Evolutionary conservation across 35 echinoderm and acorn worm species (phyloP).

Genomic region (Ophioderma brevispina): DNA sequence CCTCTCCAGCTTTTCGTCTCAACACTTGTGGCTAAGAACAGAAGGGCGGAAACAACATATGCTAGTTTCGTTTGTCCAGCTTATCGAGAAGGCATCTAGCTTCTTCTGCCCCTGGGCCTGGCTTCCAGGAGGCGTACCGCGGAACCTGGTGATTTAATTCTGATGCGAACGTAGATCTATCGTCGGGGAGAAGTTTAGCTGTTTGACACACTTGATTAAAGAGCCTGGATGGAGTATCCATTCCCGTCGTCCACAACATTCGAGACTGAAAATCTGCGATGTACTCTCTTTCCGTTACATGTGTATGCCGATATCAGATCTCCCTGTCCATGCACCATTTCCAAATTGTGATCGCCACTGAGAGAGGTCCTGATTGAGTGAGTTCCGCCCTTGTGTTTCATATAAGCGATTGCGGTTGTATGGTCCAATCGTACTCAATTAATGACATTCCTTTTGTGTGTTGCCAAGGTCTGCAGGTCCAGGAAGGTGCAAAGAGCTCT

Average conservation of each 20-base stretch:
- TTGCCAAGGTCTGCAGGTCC: no score
- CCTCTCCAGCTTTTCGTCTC: constrained; percentile 19
- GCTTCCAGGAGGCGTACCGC: no score
- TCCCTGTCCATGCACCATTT: constrained; percentile 54
- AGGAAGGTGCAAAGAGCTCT: no score
- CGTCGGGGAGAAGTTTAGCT: no score
- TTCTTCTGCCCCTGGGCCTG: no score
- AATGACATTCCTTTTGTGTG: no score
- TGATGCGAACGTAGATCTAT: no score
- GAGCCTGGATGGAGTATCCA: constrained; percentile 49
- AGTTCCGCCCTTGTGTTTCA: constrained; percentile 35
- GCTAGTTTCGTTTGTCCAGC: constrained; percentile 21
- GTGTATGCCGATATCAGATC: constrained; percentile 36
- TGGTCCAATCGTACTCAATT: constrained; percentile 18
- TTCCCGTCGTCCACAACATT: constrained; percentile 65
- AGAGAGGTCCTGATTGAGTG: no score
- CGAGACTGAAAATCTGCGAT: constrained; percentile 56
- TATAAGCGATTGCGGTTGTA: constrained; percentile 44
- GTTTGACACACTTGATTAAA: constrained; percentile 16
- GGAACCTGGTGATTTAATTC: no score
- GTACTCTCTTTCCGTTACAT: constrained; percentile 42
- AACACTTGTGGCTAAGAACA: constrained; percentile 34
- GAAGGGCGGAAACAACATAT: constrained; percentile 73
- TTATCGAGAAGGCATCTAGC: no score
- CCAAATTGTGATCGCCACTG: constrained; percentile 35